These are phyloP conservation scores for Bombus soroeensis DNA, from an alignment of 1,140 invertebrate genomes.

Conservation along the genomic window DNA sequence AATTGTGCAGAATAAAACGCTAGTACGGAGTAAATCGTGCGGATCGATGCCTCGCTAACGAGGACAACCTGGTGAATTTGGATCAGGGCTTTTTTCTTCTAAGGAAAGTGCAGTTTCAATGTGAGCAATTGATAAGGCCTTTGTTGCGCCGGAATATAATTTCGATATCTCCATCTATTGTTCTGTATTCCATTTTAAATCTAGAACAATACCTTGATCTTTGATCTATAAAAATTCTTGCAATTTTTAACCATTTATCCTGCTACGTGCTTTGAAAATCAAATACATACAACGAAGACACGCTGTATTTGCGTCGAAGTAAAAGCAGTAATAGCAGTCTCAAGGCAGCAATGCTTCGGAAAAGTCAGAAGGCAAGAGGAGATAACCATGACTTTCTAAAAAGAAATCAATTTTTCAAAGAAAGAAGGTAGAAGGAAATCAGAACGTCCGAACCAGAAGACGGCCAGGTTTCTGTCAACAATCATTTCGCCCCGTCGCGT, in stretches of 20 bases:
- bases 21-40: background rate
- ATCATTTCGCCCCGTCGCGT: slow-evolving; percentile 32
- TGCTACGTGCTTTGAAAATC: background rate
- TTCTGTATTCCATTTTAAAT: background rate
- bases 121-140: background rate
- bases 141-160: background rate
- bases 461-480: slow-evolving; percentile 48
- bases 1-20: slow-evolving; percentile 13
- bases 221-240: background rate
- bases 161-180: background rate
- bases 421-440: no score
- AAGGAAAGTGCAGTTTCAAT: background rate
- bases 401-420: background rate
- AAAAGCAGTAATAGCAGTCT: no score
- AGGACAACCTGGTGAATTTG: background rate
- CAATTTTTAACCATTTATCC: background rate
- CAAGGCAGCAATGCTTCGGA: no score
- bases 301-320: no score
- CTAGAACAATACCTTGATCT: background rate
- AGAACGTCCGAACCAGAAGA: background rate
- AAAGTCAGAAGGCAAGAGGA: background rate
- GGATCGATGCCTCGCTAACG: slow-evolving; percentile 25
- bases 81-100: background rate
- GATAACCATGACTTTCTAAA: background rate
- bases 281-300: no score